Base-by-base conservation (phyloP, 2,113 vertebrate species). In the Excalfactoria chinensis region DNA sequence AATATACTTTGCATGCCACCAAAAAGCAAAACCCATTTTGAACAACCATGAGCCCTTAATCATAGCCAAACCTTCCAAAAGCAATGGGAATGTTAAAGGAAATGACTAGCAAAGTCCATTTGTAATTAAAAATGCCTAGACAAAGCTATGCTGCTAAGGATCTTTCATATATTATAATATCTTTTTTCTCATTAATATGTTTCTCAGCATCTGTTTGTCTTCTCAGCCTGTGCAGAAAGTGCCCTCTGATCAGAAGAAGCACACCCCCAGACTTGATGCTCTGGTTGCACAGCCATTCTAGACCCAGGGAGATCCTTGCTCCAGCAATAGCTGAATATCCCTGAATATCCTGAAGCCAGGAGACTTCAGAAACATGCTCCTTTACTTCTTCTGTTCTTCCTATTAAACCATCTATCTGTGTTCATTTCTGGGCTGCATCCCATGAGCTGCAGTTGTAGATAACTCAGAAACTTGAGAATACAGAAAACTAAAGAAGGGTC, bases 341-440 rank as follows among this genome's bases (percentile, higher is more conserved):
- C 1, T 58, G 0, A 10, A 48, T 41, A 13, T 82, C 40, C 62
- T 17, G 26, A n/a, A 0, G 26, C 51, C 3, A 2, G 51, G 46
- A 21, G 1, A 37, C 17, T 41, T 30, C 28, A 87, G 18, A 59
- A 67, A 48, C 34, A 70, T 7, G 22, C 13, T 49, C 25, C 5
- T 32, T 55, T 20, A 18, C 7, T 37, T 56, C 48, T 59, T 16
- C 18, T 32, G 13, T 25, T 58, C 37, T 44, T 83, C 9, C 43
- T 41, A 28, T 13, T 58, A 84, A 72, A 40, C 9, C 60, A 17
- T 37, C 59, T 60, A 23, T 37, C 25, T 62, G 34, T 16, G 21
- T n/a, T 55, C 46, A 9, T 22, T 84, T 28, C 67, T 66, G 34
- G 11, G 34, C 44, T 59, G 3, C 32, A 18, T 41, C 40, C 44